phyloP scores from a whole-genome alignment of 2,113 vertebrate species.

The Natator depressus region DNA sequence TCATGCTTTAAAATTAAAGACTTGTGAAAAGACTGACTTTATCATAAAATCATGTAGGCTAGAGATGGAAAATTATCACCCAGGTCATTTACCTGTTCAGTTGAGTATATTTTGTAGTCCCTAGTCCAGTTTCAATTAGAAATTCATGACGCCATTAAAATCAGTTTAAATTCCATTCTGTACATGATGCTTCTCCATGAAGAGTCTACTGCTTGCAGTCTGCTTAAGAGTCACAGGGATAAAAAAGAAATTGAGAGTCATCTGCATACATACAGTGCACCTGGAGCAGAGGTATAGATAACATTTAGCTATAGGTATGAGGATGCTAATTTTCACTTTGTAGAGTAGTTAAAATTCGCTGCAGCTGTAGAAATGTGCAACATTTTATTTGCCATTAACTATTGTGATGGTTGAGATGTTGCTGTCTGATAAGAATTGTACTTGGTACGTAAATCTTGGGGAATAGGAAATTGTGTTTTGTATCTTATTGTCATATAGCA shows the following conservation, averaged over 20 bases:
- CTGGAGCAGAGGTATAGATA: not conserved
- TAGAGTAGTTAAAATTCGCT: not conserved
- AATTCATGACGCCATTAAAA: not conserved
- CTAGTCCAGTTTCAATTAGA: not conserved
- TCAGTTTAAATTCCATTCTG: not conserved
- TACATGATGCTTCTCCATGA: not conserved
- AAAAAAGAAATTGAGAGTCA: not conserved
- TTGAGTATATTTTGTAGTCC: not conserved
- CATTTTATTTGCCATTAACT: not conserved
- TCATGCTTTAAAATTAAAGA: not conserved
- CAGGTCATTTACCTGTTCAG: not conserved
- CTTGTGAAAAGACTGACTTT: not conserved
- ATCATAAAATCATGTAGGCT: not conserved
- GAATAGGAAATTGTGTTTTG: not conserved
- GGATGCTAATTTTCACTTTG: not conserved
- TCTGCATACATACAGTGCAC: not conserved
- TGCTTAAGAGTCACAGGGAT: not conserved
- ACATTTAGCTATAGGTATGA: not conserved
- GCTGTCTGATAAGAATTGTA: not conserved
- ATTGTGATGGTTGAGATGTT: not conserved
- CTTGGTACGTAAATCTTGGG: not conserved
- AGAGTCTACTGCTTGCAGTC: not conserved
- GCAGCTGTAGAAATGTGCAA: not conserved
- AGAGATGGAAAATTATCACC: not conserved
- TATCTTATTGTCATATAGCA: not conserved